These are phyloP conservation scores for Drosophila mimetica DNA, from an alignment of 2,888 invertebrate genomes.

Conservation along the genomic window DNA sequence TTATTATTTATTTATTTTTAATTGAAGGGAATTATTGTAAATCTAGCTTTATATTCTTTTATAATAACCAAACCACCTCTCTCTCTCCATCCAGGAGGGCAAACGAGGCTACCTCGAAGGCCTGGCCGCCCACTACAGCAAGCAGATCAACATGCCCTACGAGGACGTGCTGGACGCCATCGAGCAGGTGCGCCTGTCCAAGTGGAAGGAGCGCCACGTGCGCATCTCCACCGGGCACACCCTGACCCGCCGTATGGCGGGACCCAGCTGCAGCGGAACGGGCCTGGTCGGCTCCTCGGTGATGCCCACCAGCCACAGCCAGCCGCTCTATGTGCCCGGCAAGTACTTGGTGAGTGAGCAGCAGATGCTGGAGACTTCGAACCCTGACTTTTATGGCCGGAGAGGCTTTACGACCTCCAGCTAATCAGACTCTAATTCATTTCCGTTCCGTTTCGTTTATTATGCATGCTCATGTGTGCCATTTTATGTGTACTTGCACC, in stretches of 20 bases:
- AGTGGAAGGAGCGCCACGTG: slow-evolving; percentile 85
- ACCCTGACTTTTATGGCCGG: slow-evolving; percentile 59
- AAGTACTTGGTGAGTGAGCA: slow-evolving; percentile 96
- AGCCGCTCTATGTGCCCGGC: slow-evolving; percentile 95
- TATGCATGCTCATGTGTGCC: slow-evolving; percentile 55
- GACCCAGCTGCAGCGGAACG: slow-evolving; percentile 60
- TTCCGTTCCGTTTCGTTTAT: slow-evolving; percentile 54
- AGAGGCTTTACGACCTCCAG: slow-evolving; percentile 57
- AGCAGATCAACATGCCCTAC: slow-evolving; percentile 94
- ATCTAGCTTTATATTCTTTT: too few species aligned
- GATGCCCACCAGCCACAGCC: slow-evolving; percentile 91
- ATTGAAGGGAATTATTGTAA: too few species aligned
- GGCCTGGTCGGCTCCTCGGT: slow-evolving; percentile 84
- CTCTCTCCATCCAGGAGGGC: slow-evolving; percentile 88
- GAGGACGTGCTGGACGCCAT: slow-evolving; percentile 94
- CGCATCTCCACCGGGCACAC: slow-evolving; percentile 83
- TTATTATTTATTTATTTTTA: neutral
- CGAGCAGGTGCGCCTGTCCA: slow-evolving; percentile 90
- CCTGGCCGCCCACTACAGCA: slow-evolving; percentile 93
- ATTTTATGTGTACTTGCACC: slow-evolving; percentile 21
- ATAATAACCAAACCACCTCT: too few species aligned
- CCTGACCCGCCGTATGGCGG: slow-evolving; percentile 73
- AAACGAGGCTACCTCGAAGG: slow-evolving; percentile 94
- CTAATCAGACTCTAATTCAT: slow-evolving; percentile 73
- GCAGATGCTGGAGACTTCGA: slow-evolving; percentile 80